Evolutionary conservation across 1,140 invertebrate genomes (phyloP), one percentile per base, ranked within the genome.

Genomic region (Mya arenaria): DNA sequence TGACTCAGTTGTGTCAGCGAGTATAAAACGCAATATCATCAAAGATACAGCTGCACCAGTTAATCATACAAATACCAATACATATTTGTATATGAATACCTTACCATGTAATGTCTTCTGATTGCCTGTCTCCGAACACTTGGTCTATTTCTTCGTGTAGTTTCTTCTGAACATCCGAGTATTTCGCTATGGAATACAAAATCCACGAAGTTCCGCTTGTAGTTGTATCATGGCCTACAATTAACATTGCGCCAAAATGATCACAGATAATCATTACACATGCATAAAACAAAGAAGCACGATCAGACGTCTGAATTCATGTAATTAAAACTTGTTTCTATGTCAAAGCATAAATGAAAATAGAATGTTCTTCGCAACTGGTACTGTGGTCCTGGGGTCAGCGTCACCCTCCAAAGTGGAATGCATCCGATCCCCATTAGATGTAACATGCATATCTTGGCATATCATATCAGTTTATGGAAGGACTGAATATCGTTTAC

Each of bases 81-180:
- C n/a, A n/a, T n/a, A n/a, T n/a, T n/a, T n/a, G n/a, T n/a, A n/a
- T n/a, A n/a, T n/a, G n/a, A n/a, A n/a, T 13, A 48, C 41, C 85
- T 56, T 63, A 89, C 86, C 79, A 85, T 72, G 83, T 32, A 34
- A 89, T 36, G 37, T 85, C 75, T 32, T 74, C 62, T 15, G 28
- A 69, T 23, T 94, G 93, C 52, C 85, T 85, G 5, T 75, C 84
- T 19, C 96, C 96, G 36, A 97, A 93, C 0, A 97, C 94, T 84
- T 93, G 90, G 88, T 97, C 96, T 72, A 98, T 95, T 94, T 98
- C 97, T 63, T 94, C 94, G 81, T 96, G 96, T 0, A 96, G 96
- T 90, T 95, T 96, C 75, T 93, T 94, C 87, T 97, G 97, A 0
- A 97, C 94, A 19, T 96, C 93, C 25, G 96, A 96, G 88, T 96